Conservation (phyloP, 2,888 invertebrate species). For the Lasioglossum marginatum region DNA sequence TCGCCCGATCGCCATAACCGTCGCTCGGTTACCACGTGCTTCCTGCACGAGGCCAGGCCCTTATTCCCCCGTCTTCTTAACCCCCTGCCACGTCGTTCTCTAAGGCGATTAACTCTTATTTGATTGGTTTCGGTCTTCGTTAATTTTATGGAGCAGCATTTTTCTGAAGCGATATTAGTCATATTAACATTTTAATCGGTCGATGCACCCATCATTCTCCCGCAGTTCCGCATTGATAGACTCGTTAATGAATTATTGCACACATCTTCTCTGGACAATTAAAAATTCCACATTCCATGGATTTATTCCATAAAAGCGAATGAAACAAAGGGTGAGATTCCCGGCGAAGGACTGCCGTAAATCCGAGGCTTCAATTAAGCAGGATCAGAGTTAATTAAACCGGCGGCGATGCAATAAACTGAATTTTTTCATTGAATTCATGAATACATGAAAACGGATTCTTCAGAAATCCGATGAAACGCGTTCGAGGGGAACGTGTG, state of each 20-base stretch:
- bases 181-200: neutral
- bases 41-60: neutral
- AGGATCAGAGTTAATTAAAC: constrained; percentile 3
- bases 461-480: neutral
- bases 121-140: neutral
- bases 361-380: neutral
- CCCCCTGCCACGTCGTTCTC: neutral
- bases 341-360: neutral
- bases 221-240: neutral
- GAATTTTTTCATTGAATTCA: neutral
- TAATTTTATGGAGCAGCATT: neutral
- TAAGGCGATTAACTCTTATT: neutral
- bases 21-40: constrained; percentile 41
- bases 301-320: neutral
- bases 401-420: neutral
- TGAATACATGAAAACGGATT: neutral
- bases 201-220: neutral
- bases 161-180: neutral
- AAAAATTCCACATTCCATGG: neutral
- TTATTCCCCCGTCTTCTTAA: neutral
- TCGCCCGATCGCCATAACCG: constrained; percentile 67
- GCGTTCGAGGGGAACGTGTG: neutral
- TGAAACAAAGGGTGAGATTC: neutral
- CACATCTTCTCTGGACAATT: neutral
- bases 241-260: neutral